Base-by-base conservation (phyloP, 1,140 invertebrate genomes). In the Chironomus striatipennis region DNA sequence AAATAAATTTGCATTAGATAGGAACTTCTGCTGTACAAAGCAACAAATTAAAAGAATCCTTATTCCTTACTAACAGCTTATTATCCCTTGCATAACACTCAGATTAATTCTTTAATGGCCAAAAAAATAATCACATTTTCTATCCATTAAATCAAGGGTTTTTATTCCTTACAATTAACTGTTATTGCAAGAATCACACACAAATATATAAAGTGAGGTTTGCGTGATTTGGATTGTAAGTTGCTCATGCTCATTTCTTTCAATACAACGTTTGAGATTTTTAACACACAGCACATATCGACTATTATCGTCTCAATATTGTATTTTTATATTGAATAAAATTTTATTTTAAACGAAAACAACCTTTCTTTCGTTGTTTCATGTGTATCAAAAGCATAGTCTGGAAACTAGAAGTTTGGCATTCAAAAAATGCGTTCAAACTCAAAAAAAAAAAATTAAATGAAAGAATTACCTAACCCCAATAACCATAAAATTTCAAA, bases 301-400 rank as follows among this genome's bases (percentile, higher is more conserved):
- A 57, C 47, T 57, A 34, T 34, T 57, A 57, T 57, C n/a, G 47
- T n/a, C 47, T 57, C 47, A n/a, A 57, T 12, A 57, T 57, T 57
- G 1, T 57, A 34, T 57, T 12, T 57, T 12, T 10, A 57, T 15
- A 57, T 15, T n/a, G 15, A 12, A 57, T n/a, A 1, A 57, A 57
- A 57, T 57, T 12, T 57, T 57, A n/a, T 57, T 57, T 34, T 34
- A 34, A 34, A 34, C 24, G 24, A 34, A 34, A 34, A 34, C 2
- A 34, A n/a, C n/a, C n/a, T n/a, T n/a, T n/a, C n/a, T n/a, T 8
- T 47, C 15, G 8, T 47, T 47, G 43, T 15, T 47, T 1, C 43
- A 12, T 47, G 9, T 43, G 42, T 43, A 43, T 15, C 2, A 47
- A 43, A 10, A 43, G 42, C 8, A 47, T n/a, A n/a, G n/a, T n/a